Evolutionary conservation across 1,140 invertebrate species (phyloP), one percentile per base, ranked within the genome.

Genomic region (Brachionus rotundiformis): DNA sequence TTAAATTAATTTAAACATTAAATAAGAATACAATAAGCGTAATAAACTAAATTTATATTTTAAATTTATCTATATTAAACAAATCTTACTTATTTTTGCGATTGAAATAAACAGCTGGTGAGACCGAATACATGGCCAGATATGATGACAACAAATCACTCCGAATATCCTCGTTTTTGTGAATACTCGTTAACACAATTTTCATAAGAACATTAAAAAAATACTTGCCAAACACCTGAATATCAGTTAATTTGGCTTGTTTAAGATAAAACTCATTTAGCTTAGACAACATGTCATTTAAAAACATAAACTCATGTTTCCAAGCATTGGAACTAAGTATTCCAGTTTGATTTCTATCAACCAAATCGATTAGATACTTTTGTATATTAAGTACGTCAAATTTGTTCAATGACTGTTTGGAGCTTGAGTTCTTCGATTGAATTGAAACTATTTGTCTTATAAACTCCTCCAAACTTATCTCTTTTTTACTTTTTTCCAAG

Each of bases 301-400:
- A 73, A 44, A 73, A 73, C 10, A 73, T 31, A n/a, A 73, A 73
- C 29, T 73, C 68, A 44, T 73, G 68, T 44, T 73, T 73, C 39
- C 44, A 79, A 54, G 19, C 11, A 54, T 23, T 54, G 16, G 47
- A 59, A 7, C 13, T 16, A 13, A 77, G 19, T 11, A 59, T 6
- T 23, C 16, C 41, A 47, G 29, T 77, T 11, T 10, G 36, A 31
- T 59, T 54, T 47, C 39, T 39, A 39, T 36, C 36, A 6, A 39
- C 25, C 11, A 36, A 79, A 11, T 59, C 29, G 27, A 59, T 59
- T 39, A 59, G 16, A 68, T 68, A 63, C 31, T 79, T 59, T 79
- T 79, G 47, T 13, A 79, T 10, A 5, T 59, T 36, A 6, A 29
- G 4, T 6, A 54, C 29, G 36, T 79, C 47, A 16, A 41, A 79